Evolutionary conservation across 2,797 vertebrate genomes (phyloP), one percentile per base, ranked within the genome.

Genomic region (Ficedula albicollis): DNA sequence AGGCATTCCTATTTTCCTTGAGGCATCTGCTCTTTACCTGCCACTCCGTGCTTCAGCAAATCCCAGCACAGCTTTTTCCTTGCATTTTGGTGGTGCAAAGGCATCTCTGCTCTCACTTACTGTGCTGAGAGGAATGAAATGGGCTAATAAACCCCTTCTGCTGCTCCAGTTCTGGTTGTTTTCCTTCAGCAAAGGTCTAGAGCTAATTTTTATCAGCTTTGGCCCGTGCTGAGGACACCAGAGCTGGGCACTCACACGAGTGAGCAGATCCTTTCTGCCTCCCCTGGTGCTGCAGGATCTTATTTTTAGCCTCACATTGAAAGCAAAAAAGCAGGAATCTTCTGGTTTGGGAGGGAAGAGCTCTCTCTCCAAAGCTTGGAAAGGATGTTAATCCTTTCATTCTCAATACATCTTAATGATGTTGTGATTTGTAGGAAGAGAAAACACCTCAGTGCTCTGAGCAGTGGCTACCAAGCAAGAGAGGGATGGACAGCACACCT

Each of bases 271-370:
- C 34, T 11, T 52, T 62, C 62, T 88, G 55, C 82, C 38, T 80
- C 44, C 78, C 66, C 44, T 56, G 22, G 6, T 60, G 51, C 68
- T 89, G 87, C 2, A 0, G 43, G 54, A 62, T 55, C 77, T 86
- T 93, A 93, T 94, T 96, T 95, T 93, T 81, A 91, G 85, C 62
- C 66, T 67, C 1, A 1, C 1, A 2, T 3, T 63, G 72, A 91
- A 70, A 84, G 81, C 73, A 58, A 77, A 91, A 94, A 94, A 32
- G 62, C 89, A 94, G 76, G 72, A 80, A 77, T 87, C 55, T 93
- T 72, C 55, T 81, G 15, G 26, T 43, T 73, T 32, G 55, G 56
- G 75, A 76, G 63, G 7, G 55, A 84, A 73, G 26, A 81, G 58
- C 68, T 81, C 29, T 12, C 58, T 81, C 62, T 62, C 36, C 8